A percentile compares a stretch with the other conserved stretches of the same genome.
phyloP scores from a whole-genome alignment of 2,113 vertebrate genomes.

The Ardeotis arabs region DNA sequence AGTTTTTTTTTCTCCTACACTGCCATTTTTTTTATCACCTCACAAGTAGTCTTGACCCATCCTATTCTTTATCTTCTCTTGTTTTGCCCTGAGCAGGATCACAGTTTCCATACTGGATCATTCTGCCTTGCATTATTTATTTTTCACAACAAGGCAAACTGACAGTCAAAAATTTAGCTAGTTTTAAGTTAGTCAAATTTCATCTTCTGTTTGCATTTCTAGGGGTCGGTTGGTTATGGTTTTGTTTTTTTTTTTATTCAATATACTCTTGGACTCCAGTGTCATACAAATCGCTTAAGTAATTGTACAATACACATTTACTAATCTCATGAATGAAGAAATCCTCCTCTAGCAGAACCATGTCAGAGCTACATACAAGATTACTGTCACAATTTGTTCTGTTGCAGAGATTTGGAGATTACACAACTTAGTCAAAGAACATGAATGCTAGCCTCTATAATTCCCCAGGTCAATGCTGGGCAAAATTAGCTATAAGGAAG shows the following conservation, averaged over 20 bases:
- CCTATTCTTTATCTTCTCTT: not conserved
- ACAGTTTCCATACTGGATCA: not conserved
- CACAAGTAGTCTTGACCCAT: not conserved
- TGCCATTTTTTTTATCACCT: not conserved
- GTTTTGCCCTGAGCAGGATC: not conserved
- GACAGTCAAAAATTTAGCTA: not conserved
- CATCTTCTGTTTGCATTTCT: not conserved
- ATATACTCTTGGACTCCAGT: not conserved
- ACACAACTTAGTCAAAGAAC: not conserved
- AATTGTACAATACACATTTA: not conserved
- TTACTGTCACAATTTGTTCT: not conserved
- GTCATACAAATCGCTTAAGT: not conserved
- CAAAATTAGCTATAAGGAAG: not conserved
- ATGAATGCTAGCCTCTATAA: not conserved
- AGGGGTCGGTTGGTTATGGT: not conserved
- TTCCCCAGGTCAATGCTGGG: not conserved
- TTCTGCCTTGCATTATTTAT: not conserved
- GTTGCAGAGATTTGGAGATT: not conserved
- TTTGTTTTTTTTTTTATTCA: not conserved
- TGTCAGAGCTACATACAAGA: not conserved
- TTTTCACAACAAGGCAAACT: not conserved
- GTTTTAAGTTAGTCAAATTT: not conserved
- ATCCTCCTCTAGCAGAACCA: fast-evolving
- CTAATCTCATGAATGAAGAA: not conserved
- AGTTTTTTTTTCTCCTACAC: not conserved